Evolutionary conservation across 2,888 invertebrate genomes (phyloP).

Genomic region (Lasioglossum pauxillum): DNA sequence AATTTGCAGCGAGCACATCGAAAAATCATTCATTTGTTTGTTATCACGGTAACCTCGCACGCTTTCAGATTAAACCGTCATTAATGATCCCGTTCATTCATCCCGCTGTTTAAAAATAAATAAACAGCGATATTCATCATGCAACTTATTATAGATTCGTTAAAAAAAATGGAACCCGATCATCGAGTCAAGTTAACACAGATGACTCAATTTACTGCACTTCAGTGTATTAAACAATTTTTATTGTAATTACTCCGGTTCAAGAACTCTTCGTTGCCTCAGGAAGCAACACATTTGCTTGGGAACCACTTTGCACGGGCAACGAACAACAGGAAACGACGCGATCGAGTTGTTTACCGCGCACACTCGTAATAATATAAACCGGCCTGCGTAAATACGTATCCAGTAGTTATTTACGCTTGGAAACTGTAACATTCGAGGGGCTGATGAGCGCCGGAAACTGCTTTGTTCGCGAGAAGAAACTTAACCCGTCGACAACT

Average conservation of each 20-base stretch:
- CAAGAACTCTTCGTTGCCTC: not conserved
- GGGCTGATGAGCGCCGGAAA: conserved; percentile 57
- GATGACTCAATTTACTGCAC: not conserved
- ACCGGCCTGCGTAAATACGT: conserved; percentile 53
- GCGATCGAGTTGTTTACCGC: conserved; percentile 37
- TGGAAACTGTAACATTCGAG: conserved; percentile 62
- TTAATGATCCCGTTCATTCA: not conserved
- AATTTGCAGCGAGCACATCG: not conserved
- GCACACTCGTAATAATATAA: conserved; percentile 42
- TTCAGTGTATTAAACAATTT: not conserved
- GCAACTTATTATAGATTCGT: not conserved
- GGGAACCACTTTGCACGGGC: not conserved
- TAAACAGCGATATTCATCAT: not conserved
- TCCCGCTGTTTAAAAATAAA: not conserved
- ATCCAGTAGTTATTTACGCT: conserved; percentile 59
- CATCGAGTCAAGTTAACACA: not conserved
- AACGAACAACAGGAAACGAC: not conserved
- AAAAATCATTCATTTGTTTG: conserved; percentile 15
- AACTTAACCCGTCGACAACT: conserved; percentile 69
- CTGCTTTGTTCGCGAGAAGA: conserved; percentile 69
- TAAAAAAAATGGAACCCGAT: not conserved
- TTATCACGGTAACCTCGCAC: not conserved
- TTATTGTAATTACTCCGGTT: not conserved
- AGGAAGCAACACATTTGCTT: not conserved
- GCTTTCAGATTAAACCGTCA: not conserved